These are phyloP conservation scores for Hyposoter didymator DNA, from an alignment of 2,888 invertebrate genomes.

Conservation along the genomic window DNA sequence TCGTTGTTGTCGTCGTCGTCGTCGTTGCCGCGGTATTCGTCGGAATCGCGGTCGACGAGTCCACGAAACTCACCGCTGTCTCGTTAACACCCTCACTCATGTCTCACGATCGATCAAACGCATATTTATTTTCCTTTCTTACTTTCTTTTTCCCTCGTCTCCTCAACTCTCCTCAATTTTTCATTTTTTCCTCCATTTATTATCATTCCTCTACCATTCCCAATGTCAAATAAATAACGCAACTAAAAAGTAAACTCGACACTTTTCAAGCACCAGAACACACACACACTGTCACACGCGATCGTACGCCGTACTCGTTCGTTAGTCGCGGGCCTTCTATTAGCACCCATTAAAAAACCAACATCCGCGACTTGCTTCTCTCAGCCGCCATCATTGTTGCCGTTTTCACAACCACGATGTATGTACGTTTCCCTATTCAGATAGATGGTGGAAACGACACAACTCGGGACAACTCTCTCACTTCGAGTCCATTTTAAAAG, in stretches of 20 bases:
- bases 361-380: conserved; percentile 73
- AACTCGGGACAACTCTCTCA: not conserved
- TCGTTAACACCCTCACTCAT: conserved; percentile 71
- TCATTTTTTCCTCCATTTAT: not conserved
- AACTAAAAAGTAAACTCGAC: conserved; percentile 7
- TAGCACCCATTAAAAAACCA: conserved; percentile 75
- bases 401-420: conserved; percentile 66
- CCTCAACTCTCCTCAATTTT: conserved; percentile 6
- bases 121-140: conserved; percentile 44
- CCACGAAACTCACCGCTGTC: conserved; percentile 69
- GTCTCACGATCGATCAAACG: conserved; percentile 57
- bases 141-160: conserved; percentile 1
- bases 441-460: conserved; percentile 11
- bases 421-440: conserved; percentile 28
- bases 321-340: conserved; percentile 66
- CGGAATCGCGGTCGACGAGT: conserved; percentile 67
- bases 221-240: conserved; percentile 4
- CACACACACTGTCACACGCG: conserved; percentile 7
- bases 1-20: conserved; percentile 49
- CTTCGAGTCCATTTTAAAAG: not conserved
- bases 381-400: conserved; percentile 78
- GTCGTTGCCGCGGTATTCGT: conserved; percentile 54
- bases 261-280: conserved; percentile 51
- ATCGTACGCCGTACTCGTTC: conserved; percentile 58
- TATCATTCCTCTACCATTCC: not conserved